Base-by-base conservation (phyloP, 2,888 invertebrate species). In the Drosophila anomelani region DNA sequence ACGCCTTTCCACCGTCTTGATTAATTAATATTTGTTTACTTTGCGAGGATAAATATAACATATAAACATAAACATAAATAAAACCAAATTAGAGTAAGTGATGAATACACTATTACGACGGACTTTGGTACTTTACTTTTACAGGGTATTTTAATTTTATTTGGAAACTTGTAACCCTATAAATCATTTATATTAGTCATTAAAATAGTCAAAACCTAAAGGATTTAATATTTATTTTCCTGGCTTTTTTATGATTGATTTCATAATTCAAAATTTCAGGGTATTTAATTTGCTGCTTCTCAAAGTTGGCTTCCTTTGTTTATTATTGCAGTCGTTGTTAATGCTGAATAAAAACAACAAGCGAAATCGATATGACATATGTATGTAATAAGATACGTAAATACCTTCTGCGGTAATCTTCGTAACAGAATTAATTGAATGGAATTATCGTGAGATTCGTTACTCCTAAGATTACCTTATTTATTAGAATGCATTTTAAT, bases 51-150 rank as follows among this genome's bases (percentile, higher is more conserved):
- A 56, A 49, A 29, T 32, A 67, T 7, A 29, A 9, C 39, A 54
- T 26, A 41, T 29, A n/a, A 26, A 68, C 36, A 66, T 43, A 51
- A 44, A n/a, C n/a, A 43, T 36, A 64, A 34, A 67, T 17, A 29
- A 20, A 51, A 5, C 34, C 49, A 15, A 13, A 58, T 26, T 36
- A 41, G 15, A 41, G 39, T 46, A 26, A 10, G 23, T 29, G 43
- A 70, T 69, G 49, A 68, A 69, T 69, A 57, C 43, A 51, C 43
- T 51, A 69, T 51, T 67, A 39, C 53, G 32, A 20, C 23, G 23
- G n/a, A n/a, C n/a, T n/a, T n/a, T n/a, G n/a, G n/a, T n/a, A n/a
- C n/a, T n/a, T n/a, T n/a, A n/a, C n/a, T n/a, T n/a, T n/a, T n/a
- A n/a, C n/a, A n/a, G 9, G 23, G 23, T 15, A 1, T 26, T 1